Percentiles rank a stretch among this genome's conserved stretches.
Evolutionary conservation across 2,888 invertebrate genomes (phyloP).

Genomic region (Ophion costatus): DNA sequence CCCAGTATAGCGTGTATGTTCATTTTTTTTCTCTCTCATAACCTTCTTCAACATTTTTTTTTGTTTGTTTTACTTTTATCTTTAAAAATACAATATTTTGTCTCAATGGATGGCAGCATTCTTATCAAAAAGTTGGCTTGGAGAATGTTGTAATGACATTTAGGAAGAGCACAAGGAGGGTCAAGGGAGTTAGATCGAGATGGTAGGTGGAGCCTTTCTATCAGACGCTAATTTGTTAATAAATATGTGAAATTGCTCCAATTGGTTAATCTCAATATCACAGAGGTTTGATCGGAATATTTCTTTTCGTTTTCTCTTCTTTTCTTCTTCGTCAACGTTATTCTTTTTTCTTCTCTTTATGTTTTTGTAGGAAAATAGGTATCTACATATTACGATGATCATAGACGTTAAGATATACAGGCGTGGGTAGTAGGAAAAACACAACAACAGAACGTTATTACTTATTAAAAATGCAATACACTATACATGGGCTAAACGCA

Average conservation of each 20-base stretch:
- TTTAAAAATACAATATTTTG: constrained; percentile 81
- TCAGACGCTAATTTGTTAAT: constrained; percentile 76
- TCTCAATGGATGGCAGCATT: constrained; percentile 79
- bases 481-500: constrained; percentile 83
- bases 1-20: constrained; percentile 83
- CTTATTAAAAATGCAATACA: constrained; percentile 82
- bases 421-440: constrained; percentile 29
- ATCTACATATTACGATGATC: constrained; percentile 81
- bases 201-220: constrained; percentile 68
- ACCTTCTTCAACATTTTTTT: constrained; percentile 56
- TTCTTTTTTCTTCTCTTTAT: constrained; percentile 60
- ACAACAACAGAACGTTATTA: constrained; percentile 63
- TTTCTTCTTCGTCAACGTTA: constrained; percentile 59
- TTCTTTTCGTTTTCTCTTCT: constrained; percentile 66
- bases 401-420: constrained; percentile 71
- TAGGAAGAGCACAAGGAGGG: constrained; percentile 75
- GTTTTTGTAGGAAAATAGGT: constrained; percentile 82
- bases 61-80: constrained; percentile 73
- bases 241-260: constrained; percentile 81
- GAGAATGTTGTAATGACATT: constrained; percentile 83
- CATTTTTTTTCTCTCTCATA: constrained; percentile 67
- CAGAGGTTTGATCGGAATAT: constrained; percentile 83
- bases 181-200: constrained; percentile 25
- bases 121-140: constrained; percentile 82
- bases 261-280: constrained; percentile 82